These are phyloP conservation scores for Chaunax sp. DNA, from an alignment of 2,797 vertebrate genomes.

Conservation along the genomic window DNA sequence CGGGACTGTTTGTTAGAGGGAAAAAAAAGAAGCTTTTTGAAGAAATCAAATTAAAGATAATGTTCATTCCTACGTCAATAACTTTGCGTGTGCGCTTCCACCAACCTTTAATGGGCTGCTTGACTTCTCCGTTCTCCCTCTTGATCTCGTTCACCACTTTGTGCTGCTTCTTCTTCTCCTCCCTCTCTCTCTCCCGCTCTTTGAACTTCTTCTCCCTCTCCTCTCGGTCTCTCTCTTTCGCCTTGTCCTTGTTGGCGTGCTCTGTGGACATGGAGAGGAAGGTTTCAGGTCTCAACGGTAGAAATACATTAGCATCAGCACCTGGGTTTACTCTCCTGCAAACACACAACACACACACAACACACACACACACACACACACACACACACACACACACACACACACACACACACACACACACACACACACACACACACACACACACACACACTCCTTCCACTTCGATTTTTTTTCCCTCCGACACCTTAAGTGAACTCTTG, in stretches of 20 bases:
- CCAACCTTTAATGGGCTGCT: constrained; percentile 92
- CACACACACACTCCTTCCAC: not conserved
- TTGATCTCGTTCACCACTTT: constrained; percentile 94
- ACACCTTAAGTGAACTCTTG: constrained; percentile 22
- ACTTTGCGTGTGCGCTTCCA: constrained; percentile 37
- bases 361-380: not conserved
- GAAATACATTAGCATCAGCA: constrained; percentile 11
- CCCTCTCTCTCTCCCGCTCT: constrained; percentile 88
- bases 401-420: not conserved
- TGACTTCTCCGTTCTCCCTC: constrained; percentile 96
- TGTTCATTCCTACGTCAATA: constrained; percentile 1
- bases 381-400: not conserved
- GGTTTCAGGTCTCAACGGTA: constrained; percentile 18
- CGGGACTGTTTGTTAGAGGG: not conserved
- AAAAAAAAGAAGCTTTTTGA: not conserved
- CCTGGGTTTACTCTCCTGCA: not conserved
- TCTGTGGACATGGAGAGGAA: constrained; percentile 80
- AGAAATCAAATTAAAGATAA: not conserved
- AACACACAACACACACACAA: too few relatives aligned
- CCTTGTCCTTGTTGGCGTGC: constrained; percentile 88
- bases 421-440: not conserved
- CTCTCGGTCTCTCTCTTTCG: constrained; percentile 87
- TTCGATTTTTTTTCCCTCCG: constrained; percentile 12
- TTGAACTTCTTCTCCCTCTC: constrained; percentile 89
- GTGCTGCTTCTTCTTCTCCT: constrained; percentile 93